These are phyloP conservation scores for Odocoileus virginianus DNA, from an alignment of 2,113 vertebrate species.

Conservation along the genomic window DNA sequence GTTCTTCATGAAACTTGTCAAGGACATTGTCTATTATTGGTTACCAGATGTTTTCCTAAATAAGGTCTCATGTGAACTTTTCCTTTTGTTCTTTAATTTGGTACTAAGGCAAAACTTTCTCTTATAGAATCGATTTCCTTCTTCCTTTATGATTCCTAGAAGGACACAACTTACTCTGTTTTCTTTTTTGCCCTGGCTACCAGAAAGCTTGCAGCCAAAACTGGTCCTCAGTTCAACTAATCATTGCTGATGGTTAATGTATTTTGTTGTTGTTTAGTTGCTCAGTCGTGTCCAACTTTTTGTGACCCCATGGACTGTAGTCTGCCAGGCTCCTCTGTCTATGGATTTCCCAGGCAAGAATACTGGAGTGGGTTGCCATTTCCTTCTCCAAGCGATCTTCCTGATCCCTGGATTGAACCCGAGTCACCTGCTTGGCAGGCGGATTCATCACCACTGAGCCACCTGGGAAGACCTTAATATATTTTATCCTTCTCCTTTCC, in stretches of 20 bases:
- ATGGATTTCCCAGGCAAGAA: not conserved
- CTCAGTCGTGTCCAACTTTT: not conserved
- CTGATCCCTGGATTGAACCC: not conserved
- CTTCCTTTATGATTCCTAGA: not conserved
- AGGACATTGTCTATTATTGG: not conserved
- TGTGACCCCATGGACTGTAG: not conserved
- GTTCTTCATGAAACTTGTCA: not conserved
- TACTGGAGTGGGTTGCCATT: not conserved
- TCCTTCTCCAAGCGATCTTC: not conserved
- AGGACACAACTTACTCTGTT: not conserved
- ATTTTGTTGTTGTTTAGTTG: not conserved
- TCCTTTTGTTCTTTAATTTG: not conserved
- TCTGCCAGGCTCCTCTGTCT: not conserved
- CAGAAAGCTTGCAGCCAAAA: not conserved
- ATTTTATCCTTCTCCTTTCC: not conserved
- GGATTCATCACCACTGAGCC: not conserved
- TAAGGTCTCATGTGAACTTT: not conserved
- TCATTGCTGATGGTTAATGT: not conserved
- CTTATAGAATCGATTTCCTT: not conserved
- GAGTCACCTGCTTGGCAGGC: not conserved
- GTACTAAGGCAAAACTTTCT: not conserved
- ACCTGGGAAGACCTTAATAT: not conserved
- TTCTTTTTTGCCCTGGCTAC: not conserved
- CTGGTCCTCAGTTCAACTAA: not conserved
- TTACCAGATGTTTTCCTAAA: not conserved